Conservation (phyloP, 2,797 vertebrate species). For the Leptoclinus maculatus region DNA sequence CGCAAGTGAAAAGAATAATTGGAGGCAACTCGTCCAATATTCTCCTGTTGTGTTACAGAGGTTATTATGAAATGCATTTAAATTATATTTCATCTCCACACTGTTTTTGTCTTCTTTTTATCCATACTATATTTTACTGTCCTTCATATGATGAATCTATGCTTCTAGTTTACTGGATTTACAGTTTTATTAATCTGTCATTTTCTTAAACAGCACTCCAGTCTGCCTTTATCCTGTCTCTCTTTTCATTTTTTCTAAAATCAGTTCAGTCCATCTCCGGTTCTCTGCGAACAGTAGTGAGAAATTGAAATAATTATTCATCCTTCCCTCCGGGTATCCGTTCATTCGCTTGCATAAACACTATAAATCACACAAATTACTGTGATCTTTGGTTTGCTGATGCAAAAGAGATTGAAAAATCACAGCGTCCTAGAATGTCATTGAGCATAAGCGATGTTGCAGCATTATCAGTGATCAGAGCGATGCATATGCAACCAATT, state of each 20-base stretch:
- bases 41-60: background rate
- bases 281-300: conserved; percentile 27
- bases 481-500: conserved; percentile 17
- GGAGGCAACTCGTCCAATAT: background rate
- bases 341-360: conserved; percentile 58
- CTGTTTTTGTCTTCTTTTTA: background rate
- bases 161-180: conserved; percentile 1
- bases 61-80: conserved; percentile 1
- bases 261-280: conserved; percentile 21
- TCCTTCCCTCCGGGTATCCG: conserved; percentile 28
- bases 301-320: conserved; percentile 61
- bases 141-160: background rate
- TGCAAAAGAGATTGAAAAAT: conserved; percentile 56
- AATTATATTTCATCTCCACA: background rate
- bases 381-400: conserved; percentile 42
- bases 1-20: background rate
- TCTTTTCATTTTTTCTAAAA: background rate
- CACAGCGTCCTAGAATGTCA: conserved; percentile 27
- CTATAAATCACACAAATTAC: conserved; percentile 64
- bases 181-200: conserved; percentile 15
- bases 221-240: background rate
- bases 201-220: background rate
- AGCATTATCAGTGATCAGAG: conserved; percentile 21
- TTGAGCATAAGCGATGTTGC: conserved; percentile 22
- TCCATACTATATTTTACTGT: background rate